These are phyloP conservation scores for Denticeps clupeoides DNA, from an alignment of 2,797 vertebrate species.

Conservation along the genomic window DNA sequence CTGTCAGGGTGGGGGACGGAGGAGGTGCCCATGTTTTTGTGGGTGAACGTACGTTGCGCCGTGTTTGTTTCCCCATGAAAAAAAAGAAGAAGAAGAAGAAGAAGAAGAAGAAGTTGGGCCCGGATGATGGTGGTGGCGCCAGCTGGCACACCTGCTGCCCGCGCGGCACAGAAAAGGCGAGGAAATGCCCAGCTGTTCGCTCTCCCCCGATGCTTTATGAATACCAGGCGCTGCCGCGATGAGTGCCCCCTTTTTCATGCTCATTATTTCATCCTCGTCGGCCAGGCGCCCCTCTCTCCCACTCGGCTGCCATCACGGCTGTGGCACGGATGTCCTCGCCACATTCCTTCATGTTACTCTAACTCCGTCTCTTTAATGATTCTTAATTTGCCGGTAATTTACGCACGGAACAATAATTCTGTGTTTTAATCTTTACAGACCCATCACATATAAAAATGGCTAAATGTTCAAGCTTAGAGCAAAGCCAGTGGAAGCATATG, in stretches of 20 bases:
- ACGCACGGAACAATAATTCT: no score
- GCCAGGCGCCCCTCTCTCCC: slow-evolving; percentile 7
- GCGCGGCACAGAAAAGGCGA: slow-evolving; percentile 4
- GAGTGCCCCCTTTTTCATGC: slow-evolving; percentile 33
- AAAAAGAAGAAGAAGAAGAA: background rate
- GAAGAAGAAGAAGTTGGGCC: background rate
- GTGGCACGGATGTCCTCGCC: background rate
- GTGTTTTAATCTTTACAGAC: no score
- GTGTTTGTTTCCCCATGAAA: no score
- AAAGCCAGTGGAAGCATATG: no score
- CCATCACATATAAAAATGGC: no score
- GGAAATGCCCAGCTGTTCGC: slow-evolving; percentile 48
- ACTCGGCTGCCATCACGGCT: background rate
- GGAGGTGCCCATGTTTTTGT: no score
- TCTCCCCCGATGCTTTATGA: slow-evolving; percentile 30
- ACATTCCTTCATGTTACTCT: background rate
- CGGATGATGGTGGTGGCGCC: slow-evolving; percentile 9
- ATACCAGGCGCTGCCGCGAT: slow-evolving; percentile 26
- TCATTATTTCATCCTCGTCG: slow-evolving; percentile 22
- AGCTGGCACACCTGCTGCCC: slow-evolving; percentile 26
- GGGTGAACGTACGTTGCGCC: no score
- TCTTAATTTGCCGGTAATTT: no score
- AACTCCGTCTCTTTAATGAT: no score
- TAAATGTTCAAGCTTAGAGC: no score
- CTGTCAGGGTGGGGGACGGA: slow-evolving; percentile 50